Percentiles rank a stretch among this genome's conserved stretches.
Evolutionary conservation across 1,140 invertebrate species (phyloP).

Genomic region (Zaprionus camerounensis): DNA sequence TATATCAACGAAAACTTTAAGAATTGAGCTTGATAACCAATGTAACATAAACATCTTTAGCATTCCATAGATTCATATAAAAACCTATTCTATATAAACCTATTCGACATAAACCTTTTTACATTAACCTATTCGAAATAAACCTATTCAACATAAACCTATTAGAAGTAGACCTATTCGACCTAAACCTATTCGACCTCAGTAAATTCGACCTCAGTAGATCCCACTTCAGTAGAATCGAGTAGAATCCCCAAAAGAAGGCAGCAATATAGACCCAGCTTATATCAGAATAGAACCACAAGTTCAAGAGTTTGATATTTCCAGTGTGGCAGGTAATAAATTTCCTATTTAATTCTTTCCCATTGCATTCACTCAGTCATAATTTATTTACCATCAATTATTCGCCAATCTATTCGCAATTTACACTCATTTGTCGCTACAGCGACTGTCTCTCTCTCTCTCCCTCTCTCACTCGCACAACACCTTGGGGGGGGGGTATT

Average conservation of each 20-base stretch:
- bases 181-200: too few relatives aligned
- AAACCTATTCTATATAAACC: too few relatives aligned
- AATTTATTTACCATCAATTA: constrained; percentile 43
- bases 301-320: background rate
- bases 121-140: too few relatives aligned
- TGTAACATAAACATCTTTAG: too few relatives aligned
- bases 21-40: too few relatives aligned
- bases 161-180: too few relatives aligned
- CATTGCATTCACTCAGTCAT: constrained; percentile 3
- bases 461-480: background rate
- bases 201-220: too few relatives aligned
- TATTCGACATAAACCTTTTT: too few relatives aligned
- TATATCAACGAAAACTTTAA: too few relatives aligned
- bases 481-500: background rate
- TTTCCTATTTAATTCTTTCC: background rate
- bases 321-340: background rate
- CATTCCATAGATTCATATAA: too few relatives aligned
- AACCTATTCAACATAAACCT: too few relatives aligned
- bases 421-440: constrained; percentile 30
- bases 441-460: background rate
- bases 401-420: constrained; percentile 37
- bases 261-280: background rate
- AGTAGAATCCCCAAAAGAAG: background rate
- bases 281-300: background rate
- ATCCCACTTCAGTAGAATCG: too few relatives aligned